Base-by-base conservation (phyloP, 2,797 vertebrate species). In the Eupleurogrammus muticus region DNA sequence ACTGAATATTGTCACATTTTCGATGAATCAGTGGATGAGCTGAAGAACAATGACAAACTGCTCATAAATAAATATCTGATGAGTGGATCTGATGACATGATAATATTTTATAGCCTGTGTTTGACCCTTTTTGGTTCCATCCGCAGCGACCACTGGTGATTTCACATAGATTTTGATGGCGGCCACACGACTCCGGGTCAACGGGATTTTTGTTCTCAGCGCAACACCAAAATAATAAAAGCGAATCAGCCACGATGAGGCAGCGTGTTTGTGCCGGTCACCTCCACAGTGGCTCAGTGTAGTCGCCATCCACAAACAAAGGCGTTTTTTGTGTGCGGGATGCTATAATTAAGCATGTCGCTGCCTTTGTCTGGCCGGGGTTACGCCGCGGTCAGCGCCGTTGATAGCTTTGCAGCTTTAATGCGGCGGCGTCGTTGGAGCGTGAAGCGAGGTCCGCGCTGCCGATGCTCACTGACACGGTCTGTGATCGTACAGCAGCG, bases 331-430 rank as follows among this genome's bases (percentile, higher is more conserved):
- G 67, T 84, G 67, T 76, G 12, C 28, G 40, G 16, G 64, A 50
- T 9, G 16, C 63, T 28, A 40, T 81, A 71, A 84, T 88, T 75
- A 60, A 53, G 23, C 47, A 21, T 69, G 78, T 76, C 17, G 0
- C 13, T 73, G 35, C 77, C 62, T 88, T 89, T 90, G 80, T 88
- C 51, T 73, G 10, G 2, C n/a, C 3, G 0, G 74, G 85, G 84
- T 91, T 69, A 79, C 11, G 0, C 40, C 0, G 21, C 69, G 63
- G 81, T 81, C 88, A 90, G 14, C 6, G 13, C 20, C 38, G 65
- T 68, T 66, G 42, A 69, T 69, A 73, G 71, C 59, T 60, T 59
- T 59, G 44, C 40, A 58, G 55, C 59, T 81, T 64, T 75, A 71
- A 75, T 70, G 24, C 4, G 2, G 49, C 59, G 1, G 59, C 57